These are phyloP conservation scores for Eupithecia centaureata DNA, from an alignment of 2,888 invertebrate species.

Conservation along the genomic window DNA sequence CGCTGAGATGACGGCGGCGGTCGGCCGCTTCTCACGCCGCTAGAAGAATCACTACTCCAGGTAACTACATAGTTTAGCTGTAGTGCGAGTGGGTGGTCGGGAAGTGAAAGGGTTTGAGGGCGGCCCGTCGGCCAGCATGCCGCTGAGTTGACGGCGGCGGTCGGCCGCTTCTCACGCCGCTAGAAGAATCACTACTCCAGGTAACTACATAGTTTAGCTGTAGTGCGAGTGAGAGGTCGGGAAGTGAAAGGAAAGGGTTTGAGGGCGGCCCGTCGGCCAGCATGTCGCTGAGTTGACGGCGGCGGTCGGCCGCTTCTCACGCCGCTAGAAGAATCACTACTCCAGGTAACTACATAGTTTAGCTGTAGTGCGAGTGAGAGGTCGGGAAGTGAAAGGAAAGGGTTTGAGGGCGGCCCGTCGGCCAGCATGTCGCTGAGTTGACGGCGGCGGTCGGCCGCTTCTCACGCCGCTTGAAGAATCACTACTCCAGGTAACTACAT, in stretches of 20 bases:
- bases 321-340: conserved; percentile 69
- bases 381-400: conserved; percentile 53
- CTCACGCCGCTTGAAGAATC: conserved; percentile 74
- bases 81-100: conserved; percentile 49
- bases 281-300: conserved; percentile 80
- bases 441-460: conserved; percentile 77
- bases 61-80: conserved; percentile 44
- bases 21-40: conserved; percentile 79
- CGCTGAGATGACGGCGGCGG: conserved; percentile 79
- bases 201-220: conserved; percentile 44
- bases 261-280: conserved; percentile 53
- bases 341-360: conserved; percentile 56
- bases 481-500: conserved; percentile 61
- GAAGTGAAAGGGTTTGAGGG: conserved; percentile 51
- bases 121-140: conserved; percentile 62
- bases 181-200: conserved; percentile 66
- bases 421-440: conserved; percentile 76
- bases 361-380: conserved; percentile 47
- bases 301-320: conserved; percentile 77
- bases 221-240: conserved; percentile 49
- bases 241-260: conserved; percentile 52
- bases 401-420: conserved; percentile 50
- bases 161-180: conserved; percentile 79
- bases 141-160: conserved; percentile 79
- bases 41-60: conserved; percentile 66